Conservation (phyloP, 1,140 invertebrate species). For the Pinna nobilis region DNA sequence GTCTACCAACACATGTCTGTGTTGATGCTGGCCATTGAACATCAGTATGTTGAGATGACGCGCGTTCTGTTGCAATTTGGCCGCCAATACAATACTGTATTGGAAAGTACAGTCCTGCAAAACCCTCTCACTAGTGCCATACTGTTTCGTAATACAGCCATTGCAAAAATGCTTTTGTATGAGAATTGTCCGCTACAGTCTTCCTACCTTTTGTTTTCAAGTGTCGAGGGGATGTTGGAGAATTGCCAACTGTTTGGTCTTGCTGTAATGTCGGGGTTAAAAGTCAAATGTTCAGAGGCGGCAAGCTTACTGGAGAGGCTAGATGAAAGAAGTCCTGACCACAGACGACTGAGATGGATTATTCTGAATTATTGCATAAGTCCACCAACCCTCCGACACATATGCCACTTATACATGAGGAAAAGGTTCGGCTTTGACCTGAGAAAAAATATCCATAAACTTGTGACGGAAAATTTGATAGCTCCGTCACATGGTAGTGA, state of each 20-base stretch:
- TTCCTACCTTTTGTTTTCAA: constrained; percentile 1
- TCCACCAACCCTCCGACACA: not conserved
- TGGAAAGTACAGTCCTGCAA: not conserved
- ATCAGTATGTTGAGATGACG: constrained; percentile 10
- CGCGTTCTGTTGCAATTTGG: not conserved
- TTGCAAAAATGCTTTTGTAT: constrained; percentile 22
- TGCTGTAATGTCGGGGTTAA: not conserved
- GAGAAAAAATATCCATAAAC: not conserved
- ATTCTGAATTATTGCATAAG: not conserved
- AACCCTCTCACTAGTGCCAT: constrained; percentile 11
- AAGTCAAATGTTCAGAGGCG: not conserved
- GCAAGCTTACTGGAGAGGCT: constrained; percentile 1
- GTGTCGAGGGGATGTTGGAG: not conserved
- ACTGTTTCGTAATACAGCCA: not conserved
- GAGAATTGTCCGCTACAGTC: constrained; percentile 21
- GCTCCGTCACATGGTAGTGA: constrained; percentile 8
- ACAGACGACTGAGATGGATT: not conserved
- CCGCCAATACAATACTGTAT: not conserved
- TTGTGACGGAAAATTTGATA: constrained; percentile 1
- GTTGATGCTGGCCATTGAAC: too few species aligned
- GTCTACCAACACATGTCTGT: constrained; percentile 17
- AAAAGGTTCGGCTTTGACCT: constrained; percentile 11
- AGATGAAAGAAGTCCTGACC: not conserved
- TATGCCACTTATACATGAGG: not conserved
- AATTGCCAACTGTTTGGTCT: constrained; percentile 10